A percentile compares a stretch with the other conserved stretches of the same genome.
Evolutionary conservation across 1,140 invertebrate species (phyloP).

Genomic region (Calosoma granatense): DNA sequence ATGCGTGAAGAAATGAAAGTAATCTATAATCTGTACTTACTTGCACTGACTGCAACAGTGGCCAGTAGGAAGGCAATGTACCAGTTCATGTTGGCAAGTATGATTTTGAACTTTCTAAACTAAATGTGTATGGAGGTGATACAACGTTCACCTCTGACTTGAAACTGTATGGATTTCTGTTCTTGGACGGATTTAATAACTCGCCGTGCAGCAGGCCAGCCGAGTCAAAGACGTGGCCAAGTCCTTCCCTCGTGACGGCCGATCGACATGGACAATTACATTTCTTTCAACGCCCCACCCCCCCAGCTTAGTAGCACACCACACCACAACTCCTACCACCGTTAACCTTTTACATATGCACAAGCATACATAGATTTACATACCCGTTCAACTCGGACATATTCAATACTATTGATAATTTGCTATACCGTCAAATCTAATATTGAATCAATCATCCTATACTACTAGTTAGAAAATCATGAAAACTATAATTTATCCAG

Average conservation of each 20-base stretch:
- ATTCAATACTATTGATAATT: too few relatives aligned
- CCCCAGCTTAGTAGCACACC: too few relatives aligned
- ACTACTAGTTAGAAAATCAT: too few relatives aligned
- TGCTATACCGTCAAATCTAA: too few relatives aligned
- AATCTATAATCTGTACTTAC: neutral
- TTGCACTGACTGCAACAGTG: neutral
- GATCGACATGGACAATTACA: neutral
- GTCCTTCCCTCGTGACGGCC: neutral
- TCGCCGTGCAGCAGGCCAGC: neutral
- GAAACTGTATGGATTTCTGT: neutral
- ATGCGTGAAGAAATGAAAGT: neutral
- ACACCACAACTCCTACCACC: neutral
- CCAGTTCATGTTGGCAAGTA: neutral
- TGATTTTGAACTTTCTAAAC: neutral
- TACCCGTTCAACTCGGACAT: too few relatives aligned
- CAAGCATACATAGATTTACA: too few relatives aligned
- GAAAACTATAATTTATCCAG: too few relatives aligned
- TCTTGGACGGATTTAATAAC: neutral
- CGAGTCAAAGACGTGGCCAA: neutral
- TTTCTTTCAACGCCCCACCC: neutral
- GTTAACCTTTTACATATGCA: neutral
- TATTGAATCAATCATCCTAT: too few relatives aligned
- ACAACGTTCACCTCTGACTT: neutral
- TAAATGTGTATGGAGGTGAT: neutral
- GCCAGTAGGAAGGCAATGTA: neutral